Evolutionary conservation across 2,797 vertebrate genomes (phyloP), one percentile per base, ranked within the genome.

Genomic region (Brachyalestes nurse): DNA sequence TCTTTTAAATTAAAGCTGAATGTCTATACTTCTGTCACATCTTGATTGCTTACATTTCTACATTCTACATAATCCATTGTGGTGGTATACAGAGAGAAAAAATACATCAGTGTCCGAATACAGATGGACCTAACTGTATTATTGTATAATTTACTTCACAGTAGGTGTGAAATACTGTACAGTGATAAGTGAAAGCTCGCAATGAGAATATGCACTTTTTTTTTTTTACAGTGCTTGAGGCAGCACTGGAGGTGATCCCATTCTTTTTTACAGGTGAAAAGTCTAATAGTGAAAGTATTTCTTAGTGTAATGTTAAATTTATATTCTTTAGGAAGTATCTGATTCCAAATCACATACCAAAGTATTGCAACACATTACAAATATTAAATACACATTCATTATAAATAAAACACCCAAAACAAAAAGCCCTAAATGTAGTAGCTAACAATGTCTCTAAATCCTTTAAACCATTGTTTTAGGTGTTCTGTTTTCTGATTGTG

Each of bases 131-230:
- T 34, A 34, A 34, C 34, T 34, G 34, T 34, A 34, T 34, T 34
- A 34, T 34, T 2, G 5, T 34, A n/a, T 2, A 34, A 34, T 34
- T 34, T 45, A 67, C 49, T 47, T 69, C n/a, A 49, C 40, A 9
- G 49, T 53, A 53, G 23, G 21, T 53, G 23, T 51, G 69, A 14
- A 53, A 28, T 71, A 13, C 45, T 71, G 21, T 71, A 38, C 8
- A n/a, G 6, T 51, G 25, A 67, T 45, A 42, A 45, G 64, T 55
- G 69, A 71, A 72, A 28, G 23, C 69, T 72, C 69, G 19, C 14
- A 53, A 49, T 19, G 16, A 49, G 25, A 38, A 34, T 19, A 47
- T 5, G 25, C 13, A 7, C 25, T 70, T n/a, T 3, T 2, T n/a
- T 3, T 2, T 47, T 67, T 45, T 5, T 53, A 72, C 70, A 72